Evolutionary conservation across 2,888 invertebrate species (phyloP).

Genomic region (Leistus spinibarbis): DNA sequence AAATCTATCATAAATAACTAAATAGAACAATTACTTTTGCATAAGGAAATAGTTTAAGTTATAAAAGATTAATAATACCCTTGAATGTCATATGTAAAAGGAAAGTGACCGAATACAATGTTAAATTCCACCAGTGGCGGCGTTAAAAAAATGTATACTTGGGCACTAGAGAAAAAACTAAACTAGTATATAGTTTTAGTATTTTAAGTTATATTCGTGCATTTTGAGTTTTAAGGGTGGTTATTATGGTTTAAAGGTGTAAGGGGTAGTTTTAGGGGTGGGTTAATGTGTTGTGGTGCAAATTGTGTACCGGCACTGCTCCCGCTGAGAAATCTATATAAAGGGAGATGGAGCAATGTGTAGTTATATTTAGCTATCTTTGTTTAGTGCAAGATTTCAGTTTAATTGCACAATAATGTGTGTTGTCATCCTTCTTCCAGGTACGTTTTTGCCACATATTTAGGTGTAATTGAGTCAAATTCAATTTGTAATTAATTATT

Average conservation of each 20-base stretch:
- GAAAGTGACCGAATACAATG: background rate
- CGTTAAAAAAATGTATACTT: background rate
- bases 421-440: slow-evolving; percentile 2
- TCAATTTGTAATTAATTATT: background rate
- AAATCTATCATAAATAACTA: background rate
- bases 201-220: background rate
- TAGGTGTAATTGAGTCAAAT: background rate
- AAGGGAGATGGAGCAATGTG: background rate
- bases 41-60: no score
- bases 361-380: background rate
- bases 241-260: background rate
- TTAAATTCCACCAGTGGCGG: background rate
- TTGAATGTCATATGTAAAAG: background rate
- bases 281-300: background rate
- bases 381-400: background rate
- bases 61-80: background rate
- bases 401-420: background rate
- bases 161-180: background rate
- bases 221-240: background rate
- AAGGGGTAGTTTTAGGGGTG: background rate
- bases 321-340: background rate
- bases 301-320: background rate
- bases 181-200: background rate
- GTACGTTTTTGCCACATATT: background rate
- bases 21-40: no score